Percentiles rank a stretch among this genome's conserved stretches.
phyloP scores from a whole-genome alignment of 2,113 vertebrate species.

The Lutjanus erythropterus region DNA sequence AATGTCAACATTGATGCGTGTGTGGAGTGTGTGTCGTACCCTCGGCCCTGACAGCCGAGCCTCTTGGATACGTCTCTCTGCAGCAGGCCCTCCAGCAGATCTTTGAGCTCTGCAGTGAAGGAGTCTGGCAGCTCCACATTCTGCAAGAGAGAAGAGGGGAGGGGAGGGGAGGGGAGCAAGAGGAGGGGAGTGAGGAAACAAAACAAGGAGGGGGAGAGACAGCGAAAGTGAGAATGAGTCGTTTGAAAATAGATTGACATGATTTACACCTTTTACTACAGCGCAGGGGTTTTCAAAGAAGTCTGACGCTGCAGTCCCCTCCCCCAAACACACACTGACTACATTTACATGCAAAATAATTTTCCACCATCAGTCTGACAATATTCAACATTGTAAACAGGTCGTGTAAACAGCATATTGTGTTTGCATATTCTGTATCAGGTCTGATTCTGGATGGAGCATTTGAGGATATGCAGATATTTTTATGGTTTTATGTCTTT shows the following conservation, averaged over 20 bases:
- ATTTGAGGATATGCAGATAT: no score
- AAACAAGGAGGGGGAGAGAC: not conserved
- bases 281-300: not conserved
- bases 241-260: not conserved
- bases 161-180: slow-evolving; percentile 1
- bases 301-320: not conserved
- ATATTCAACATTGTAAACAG: no score
- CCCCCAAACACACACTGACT: not conserved
- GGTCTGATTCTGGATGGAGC: no score
- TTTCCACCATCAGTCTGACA: no score
- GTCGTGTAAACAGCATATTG: no score
- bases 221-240: not conserved
- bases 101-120: slow-evolving; percentile 93
- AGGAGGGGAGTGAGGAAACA: not conserved
- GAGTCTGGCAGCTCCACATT: slow-evolving; percentile 96
- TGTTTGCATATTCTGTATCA: no score
- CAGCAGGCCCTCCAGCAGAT: slow-evolving; percentile 93
- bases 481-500: no score
- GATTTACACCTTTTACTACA: not conserved
- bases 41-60: slow-evolving; percentile 92
- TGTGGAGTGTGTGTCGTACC: slow-evolving; percentile 83
- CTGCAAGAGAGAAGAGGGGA: slow-evolving; percentile 68
- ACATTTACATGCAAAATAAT: no score
- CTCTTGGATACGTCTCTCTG: slow-evolving; percentile 93
- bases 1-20: not conserved